Evolutionary conservation across 53 echinoderm and acorn worm genomes (phyloP).

Genomic region (Patiria pectinifera): DNA sequence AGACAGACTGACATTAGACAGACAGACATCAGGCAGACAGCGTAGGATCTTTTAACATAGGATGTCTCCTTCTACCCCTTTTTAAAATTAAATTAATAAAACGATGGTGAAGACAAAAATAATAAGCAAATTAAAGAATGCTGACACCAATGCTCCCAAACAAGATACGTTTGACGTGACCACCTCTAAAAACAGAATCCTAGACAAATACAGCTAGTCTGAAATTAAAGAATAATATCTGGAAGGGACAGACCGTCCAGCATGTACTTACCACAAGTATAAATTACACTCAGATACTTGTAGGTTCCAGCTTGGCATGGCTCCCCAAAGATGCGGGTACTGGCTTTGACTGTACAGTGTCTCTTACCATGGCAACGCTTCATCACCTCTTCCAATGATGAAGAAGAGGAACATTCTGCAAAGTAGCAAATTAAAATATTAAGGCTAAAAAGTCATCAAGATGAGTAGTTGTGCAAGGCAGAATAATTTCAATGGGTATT

Average conservation of each 20-base stretch:
- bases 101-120: neutral
- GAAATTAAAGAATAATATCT: constrained; percentile 36
- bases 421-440: neutral
- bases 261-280: constrained; percentile 94
- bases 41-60: too few species aligned
- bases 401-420: constrained; percentile 38
- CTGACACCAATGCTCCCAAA: neutral
- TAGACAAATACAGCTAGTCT: neutral
- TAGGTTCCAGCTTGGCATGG: constrained; percentile 78
- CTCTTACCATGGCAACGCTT: constrained; percentile 90
- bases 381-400: constrained; percentile 83
- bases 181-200: constrained; percentile 8
- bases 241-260: neutral
- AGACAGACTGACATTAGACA: too few species aligned
- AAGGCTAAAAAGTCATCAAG: neutral
- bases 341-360: constrained; percentile 87
- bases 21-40: too few species aligned
- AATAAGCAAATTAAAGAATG: neutral
- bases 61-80: too few species aligned
- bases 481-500: too few species aligned
- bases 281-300: constrained; percentile 93
- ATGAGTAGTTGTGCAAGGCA: too few species aligned
- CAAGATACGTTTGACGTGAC: neutral
- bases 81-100: neutral
- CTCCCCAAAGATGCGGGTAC: constrained; percentile 86